Base-by-base conservation (phyloP, 1,140 invertebrate genomes). In the Acromyrmex heyeri region DNA sequence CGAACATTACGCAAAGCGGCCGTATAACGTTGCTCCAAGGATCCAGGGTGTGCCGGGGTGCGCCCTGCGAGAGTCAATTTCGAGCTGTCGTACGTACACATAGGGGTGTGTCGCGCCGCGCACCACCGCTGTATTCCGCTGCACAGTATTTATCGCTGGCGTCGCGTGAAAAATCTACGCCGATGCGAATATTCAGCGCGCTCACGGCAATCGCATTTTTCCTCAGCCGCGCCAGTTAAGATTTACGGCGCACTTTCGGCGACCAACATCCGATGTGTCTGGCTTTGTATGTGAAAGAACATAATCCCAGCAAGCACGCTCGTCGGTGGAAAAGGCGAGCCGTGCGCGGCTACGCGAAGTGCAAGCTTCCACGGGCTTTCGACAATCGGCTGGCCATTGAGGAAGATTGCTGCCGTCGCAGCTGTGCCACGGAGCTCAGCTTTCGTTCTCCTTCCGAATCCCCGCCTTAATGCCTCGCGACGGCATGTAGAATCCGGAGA, bases 141-240 rank as follows among this genome's bases (percentile, higher is more conserved):
- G 79, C 30, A 18, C 30, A 81, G 69, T 75, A 83, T 83, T 83
- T 83, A 83, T 83, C 79, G 79, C n/a, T 44, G 38, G 55, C 55
- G 38, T 14, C 55, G 79, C 69, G 55, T 83, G 79, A 83, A 83
- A 83, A 75, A 83, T 83, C 79, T 62, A 75, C 69, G 59, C 27
- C 65, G 65, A 70, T 72, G 50, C 62, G 76, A 69, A 82, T 78
- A 78, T 88, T 88, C 83, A 61, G 48, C 48, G 73, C 48, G 55
- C 70, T 64, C 82, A 44, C 83, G 55, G 59, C 69, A 65, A 3
- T 48, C 34, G 62, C 82, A 85, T 87, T 88, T 88, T 87, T 76
- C 85, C 30, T 53, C 55, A 48, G 6, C 27, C 50, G 30, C 59
- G 21, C 59, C 57, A 30, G 69, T 61, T 14, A 30, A 34, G 59